phyloP scores from a whole-genome alignment of 2,797 vertebrate genomes.

The Ctenosaura bakeri region DNA sequence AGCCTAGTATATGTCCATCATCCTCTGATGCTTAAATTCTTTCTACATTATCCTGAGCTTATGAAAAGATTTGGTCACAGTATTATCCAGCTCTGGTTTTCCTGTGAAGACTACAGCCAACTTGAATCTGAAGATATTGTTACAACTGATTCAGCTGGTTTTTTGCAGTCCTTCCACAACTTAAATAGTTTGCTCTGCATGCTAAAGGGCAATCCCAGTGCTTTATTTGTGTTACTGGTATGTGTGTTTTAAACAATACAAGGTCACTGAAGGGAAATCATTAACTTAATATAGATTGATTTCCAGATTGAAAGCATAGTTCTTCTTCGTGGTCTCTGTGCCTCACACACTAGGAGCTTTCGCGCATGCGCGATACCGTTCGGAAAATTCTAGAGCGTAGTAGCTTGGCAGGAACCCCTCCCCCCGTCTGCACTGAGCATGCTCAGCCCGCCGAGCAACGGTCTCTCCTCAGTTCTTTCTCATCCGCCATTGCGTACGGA shows the following conservation, averaged over 20 bases:
- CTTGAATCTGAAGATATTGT: slow-evolving; percentile 60
- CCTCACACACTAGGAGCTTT: no score
- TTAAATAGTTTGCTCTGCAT: slow-evolving; percentile 81
- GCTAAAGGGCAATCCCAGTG: slow-evolving; percentile 83
- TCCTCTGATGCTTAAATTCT: slow-evolving; percentile 87
- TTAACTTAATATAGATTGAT: slow-evolving; percentile 4
- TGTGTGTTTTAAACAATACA: slow-evolving; percentile 47
- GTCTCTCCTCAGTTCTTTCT: no score
- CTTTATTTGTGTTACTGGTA: slow-evolving; percentile 89
- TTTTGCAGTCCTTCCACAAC: slow-evolving; percentile 37
- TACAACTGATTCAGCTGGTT: neutral
- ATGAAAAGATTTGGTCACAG: slow-evolving; percentile 84
- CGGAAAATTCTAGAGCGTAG: no score
- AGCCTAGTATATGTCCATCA: slow-evolving; percentile 87
- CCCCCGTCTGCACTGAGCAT: no score
- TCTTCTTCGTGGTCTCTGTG: no score
- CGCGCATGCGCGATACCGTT: no score
- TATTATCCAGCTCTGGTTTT: slow-evolving; percentile 89
- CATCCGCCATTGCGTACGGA: no score
- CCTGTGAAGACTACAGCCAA: slow-evolving; percentile 69
- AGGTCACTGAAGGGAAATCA: slow-evolving; percentile 29
- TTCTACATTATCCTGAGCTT: slow-evolving; percentile 87
- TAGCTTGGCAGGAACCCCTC: no score
- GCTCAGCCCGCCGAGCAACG: no score
- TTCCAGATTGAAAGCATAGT: neutral